Evolutionary conservation across 2,888 invertebrate species (phyloP).

Genomic region (Galeruca laticollis): DNA sequence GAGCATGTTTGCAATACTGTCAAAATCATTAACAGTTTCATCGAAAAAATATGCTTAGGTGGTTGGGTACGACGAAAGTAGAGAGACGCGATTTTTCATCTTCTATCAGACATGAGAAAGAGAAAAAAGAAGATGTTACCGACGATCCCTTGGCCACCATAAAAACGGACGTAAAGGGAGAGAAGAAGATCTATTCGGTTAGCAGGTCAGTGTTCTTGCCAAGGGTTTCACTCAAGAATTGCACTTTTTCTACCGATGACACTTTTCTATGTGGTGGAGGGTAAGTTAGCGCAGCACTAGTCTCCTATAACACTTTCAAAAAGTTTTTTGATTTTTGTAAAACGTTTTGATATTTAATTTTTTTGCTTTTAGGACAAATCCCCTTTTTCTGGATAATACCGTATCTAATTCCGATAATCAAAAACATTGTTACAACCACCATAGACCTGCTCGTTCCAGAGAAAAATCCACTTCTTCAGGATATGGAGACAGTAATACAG

Average conservation of each 20-base stretch:
- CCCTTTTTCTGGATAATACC: slow-evolving; percentile 60
- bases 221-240: slow-evolving; percentile 62
- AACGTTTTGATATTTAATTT: too few relatives aligned
- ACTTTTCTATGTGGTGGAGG: slow-evolving; percentile 50
- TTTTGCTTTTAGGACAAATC: slow-evolving; percentile 65
- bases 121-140: slow-evolving; percentile 56
- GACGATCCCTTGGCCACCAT: slow-evolving; percentile 70
- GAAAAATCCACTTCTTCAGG: slow-evolving; percentile 64
- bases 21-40: slow-evolving; percentile 1
- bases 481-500: slow-evolving; percentile 62
- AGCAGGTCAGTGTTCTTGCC: slow-evolving; percentile 70
- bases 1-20: slow-evolving; percentile 16
- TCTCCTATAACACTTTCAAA: too few relatives aligned
- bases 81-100: slow-evolving; percentile 46
- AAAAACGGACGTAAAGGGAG: slow-evolving; percentile 53
- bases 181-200: slow-evolving; percentile 69
- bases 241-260: slow-evolving; percentile 43
- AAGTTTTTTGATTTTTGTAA: too few relatives aligned
- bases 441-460: slow-evolving; percentile 28
- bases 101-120: slow-evolving; percentile 11
- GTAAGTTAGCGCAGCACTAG: too few relatives aligned
- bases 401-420: slow-evolving; percentile 20
- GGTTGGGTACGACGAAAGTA: slow-evolving; percentile 59
- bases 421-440: slow-evolving; percentile 40
- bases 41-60: slow-evolving; percentile 59